Evolutionary conservation across 2,797 vertebrate species (phyloP).

Genomic region (Chiloscyllium punctatum): DNA sequence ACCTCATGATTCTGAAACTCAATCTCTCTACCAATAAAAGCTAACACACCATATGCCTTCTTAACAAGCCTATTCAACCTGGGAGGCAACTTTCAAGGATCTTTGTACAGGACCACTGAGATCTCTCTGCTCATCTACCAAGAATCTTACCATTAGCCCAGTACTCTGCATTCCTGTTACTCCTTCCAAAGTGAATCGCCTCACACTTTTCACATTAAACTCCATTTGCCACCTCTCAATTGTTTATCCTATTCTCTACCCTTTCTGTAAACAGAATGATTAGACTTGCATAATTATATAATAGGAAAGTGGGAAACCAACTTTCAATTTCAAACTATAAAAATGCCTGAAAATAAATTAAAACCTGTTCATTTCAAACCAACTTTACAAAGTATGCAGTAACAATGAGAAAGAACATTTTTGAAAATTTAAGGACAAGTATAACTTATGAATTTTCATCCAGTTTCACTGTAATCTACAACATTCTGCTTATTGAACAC

Average conservation of each 20-base stretch:
- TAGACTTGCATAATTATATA: background rate
- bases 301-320: background rate
- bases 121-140: too few species aligned
- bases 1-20: too few species aligned
- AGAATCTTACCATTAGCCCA: too few species aligned
- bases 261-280: background rate
- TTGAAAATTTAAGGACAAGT: background rate
- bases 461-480: background rate
- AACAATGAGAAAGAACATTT: background rate
- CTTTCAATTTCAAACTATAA: background rate
- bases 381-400: background rate
- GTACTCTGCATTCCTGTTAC: too few species aligned
- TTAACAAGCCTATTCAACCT: too few species aligned
- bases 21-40: too few species aligned
- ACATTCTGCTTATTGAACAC: background rate
- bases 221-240: background rate
- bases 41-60: too few species aligned
- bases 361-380: background rate
- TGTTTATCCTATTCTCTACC: background rate
- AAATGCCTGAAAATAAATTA: background rate
- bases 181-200: too few species aligned
- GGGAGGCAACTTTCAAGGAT: too few species aligned
- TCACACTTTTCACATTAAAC: too few species aligned
- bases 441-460: too few species aligned
- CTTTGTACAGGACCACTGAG: too few species aligned